These are phyloP conservation scores for Malthinus flaveolus DNA, from an alignment of 2,888 invertebrate species.

Conservation along the genomic window DNA sequence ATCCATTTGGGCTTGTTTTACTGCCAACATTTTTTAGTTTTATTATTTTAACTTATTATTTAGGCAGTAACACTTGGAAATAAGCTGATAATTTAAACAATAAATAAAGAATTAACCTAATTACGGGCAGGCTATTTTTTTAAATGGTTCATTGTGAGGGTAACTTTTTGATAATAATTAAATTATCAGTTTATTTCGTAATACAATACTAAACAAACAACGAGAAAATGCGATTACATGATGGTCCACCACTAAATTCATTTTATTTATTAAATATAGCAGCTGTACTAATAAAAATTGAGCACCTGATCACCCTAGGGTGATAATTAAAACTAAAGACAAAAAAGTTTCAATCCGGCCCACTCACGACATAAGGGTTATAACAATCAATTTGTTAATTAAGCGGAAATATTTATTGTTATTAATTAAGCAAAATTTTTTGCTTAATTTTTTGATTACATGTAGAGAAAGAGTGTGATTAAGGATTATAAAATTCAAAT, in stretches of 20 bases:
- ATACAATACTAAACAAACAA: too few relatives aligned
- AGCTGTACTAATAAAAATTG: constrained; percentile 51
- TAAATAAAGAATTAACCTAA: too few relatives aligned
- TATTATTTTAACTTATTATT: constrained; percentile 12
- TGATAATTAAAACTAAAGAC: constrained; percentile 28
- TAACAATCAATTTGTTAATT: neutral
- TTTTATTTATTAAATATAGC: constrained; percentile 19
- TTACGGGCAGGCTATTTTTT: too few relatives aligned
- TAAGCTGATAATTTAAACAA: neutral
- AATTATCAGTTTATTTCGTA: too few relatives aligned
- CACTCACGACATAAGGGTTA: constrained; percentile 12
- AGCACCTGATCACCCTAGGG: constrained; percentile 49
- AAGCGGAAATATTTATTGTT: neutral
- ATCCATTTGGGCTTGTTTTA: constrained; percentile 46
- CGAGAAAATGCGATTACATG: too few relatives aligned
- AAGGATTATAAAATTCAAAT: too few relatives aligned
- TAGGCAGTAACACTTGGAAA: constrained; percentile 7
- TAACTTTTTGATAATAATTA: too few relatives aligned
- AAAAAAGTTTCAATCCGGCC: constrained; percentile 21
- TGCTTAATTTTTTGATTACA: neutral
- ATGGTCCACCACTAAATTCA: too few relatives aligned
- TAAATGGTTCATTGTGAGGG: too few relatives aligned
- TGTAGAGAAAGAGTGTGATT: neutral
- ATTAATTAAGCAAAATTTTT: neutral
- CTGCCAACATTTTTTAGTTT: constrained; percentile 39